phyloP scores from a whole-genome alignment of 1,140 invertebrate species.

The Camponotus floridanus region DNA sequence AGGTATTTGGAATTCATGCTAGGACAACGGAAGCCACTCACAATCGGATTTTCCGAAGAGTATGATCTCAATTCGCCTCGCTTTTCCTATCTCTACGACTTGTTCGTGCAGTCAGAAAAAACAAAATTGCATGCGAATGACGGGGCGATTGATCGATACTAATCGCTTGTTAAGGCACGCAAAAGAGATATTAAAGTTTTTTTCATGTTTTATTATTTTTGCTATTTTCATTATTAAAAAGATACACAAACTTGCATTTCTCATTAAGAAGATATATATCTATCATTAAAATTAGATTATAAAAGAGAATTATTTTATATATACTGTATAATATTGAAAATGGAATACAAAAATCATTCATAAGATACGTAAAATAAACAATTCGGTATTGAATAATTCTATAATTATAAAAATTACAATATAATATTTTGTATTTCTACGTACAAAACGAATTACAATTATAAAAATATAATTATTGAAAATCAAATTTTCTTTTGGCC shows the following conservation, averaged over 20 bases:
- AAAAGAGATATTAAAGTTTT: background rate
- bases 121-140: constrained; percentile 52
- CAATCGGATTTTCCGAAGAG: background rate
- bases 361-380: background rate
- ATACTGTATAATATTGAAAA: background rate
- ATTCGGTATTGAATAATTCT: background rate
- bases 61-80: background rate
- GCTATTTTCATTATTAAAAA: background rate
- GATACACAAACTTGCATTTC: background rate
- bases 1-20: background rate
- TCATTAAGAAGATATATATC: background rate
- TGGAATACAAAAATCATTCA: background rate
- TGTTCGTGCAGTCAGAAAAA: constrained; percentile 9
- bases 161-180: constrained; percentile 28
- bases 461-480: background rate
- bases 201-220: background rate
- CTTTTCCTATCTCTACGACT: constrained; percentile 36
- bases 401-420: background rate
- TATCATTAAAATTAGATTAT: background rate
- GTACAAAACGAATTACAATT: background rate
- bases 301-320: background rate
- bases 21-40: background rate
- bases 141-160: background rate
- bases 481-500: constrained; percentile 4
- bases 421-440: background rate